A percentile compares a stretch with the other conserved stretches of the same genome.
Evolutionary conservation across 2,113 vertebrate genomes (phyloP).

Genomic region (Pan paniscus): DNA sequence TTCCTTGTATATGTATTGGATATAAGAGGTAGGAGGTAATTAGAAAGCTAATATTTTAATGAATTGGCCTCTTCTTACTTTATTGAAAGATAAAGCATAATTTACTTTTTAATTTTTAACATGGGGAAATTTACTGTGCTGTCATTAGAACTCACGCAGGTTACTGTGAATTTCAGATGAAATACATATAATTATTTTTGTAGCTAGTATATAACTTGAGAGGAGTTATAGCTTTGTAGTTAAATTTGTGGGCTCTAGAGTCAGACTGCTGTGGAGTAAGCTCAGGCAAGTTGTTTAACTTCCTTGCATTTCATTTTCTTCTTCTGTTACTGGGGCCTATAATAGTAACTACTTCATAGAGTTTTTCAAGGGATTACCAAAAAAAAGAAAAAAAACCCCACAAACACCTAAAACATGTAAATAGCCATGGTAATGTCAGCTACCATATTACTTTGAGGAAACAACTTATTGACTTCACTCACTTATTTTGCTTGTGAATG

Average conservation of each 20-base stretch:
- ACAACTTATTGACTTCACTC: background rate
- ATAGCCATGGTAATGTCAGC: background rate
- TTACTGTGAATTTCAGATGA: background rate
- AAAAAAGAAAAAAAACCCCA: background rate
- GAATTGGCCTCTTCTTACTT: background rate
- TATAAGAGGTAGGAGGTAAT: background rate
- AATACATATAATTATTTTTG: background rate
- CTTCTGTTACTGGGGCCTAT: background rate
- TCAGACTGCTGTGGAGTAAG: background rate
- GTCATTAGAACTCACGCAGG: background rate
- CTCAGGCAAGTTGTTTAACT: background rate
- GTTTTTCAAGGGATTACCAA: background rate
- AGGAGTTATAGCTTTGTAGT: background rate
- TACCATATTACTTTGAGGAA: background rate
- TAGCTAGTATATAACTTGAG: background rate
- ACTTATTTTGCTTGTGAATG: background rate
- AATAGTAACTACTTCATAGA: background rate
- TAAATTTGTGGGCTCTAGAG: background rate
- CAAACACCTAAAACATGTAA: background rate
- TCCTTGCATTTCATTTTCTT: background rate
- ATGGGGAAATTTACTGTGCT: background rate
- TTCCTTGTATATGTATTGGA: background rate
- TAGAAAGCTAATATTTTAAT: background rate
- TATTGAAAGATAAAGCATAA: background rate
- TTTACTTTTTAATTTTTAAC: background rate